A percentile compares a stretch with the other conserved stretches of the same genome.
Conservation (phyloP, 2,113 vertebrate genomes). For the Corythoichthys intestinalis region DNA sequence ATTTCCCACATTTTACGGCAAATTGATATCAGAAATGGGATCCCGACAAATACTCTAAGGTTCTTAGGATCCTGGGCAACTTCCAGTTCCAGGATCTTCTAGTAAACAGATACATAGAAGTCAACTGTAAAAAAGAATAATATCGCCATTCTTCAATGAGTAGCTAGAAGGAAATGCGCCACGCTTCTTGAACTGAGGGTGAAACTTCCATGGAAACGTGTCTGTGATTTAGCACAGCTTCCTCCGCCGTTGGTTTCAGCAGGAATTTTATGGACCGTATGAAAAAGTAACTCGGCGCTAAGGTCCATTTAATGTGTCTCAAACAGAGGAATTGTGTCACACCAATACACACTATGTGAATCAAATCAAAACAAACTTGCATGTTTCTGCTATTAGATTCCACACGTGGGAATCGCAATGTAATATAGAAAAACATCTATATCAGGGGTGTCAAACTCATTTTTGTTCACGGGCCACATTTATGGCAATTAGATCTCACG, state of each 20-base stretch:
- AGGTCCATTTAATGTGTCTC: constrained; percentile 34
- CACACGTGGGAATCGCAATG: background rate
- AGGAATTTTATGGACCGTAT: constrained; percentile 53
- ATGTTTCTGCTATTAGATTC: background rate
- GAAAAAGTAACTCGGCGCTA: constrained; percentile 22
- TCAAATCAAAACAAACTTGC: background rate
- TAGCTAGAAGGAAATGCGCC: constrained; percentile 33
- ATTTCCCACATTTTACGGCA: constrained; percentile 3
- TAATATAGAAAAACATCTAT: background rate
- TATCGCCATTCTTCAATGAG: constrained; percentile 9
- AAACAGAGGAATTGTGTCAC: constrained; percentile 9
- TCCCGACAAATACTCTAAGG: background rate
- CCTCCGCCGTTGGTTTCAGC: constrained; percentile 38
- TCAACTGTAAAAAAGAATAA: background rate
- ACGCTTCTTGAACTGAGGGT: constrained; percentile 69
- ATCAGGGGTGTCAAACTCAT: background rate
- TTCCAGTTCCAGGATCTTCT: background rate
- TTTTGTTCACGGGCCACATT: no score
- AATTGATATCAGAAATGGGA: background rate
- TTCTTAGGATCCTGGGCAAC: background rate
- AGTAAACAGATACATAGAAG: background rate
- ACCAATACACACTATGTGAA: background rate
- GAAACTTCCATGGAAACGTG: constrained; percentile 57
- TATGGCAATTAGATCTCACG: no score
- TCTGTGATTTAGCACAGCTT: constrained; percentile 57